These are phyloP conservation scores for Sciurus niger DNA, from an alignment of 2,113 vertebrate genomes.

Conservation along the genomic window DNA sequence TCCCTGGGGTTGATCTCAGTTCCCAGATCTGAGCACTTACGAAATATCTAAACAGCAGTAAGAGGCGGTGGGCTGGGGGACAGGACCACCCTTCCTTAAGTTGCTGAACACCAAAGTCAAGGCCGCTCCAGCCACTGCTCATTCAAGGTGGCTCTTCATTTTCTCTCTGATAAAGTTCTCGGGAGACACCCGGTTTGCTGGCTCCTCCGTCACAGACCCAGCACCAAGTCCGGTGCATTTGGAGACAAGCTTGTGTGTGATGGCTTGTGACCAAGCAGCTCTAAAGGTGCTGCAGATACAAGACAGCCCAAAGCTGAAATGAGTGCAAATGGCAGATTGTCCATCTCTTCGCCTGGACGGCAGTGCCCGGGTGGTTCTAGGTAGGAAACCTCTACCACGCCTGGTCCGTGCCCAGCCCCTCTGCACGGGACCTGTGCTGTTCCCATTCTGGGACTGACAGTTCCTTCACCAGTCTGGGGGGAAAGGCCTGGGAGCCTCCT, in stretches of 20 bases:
- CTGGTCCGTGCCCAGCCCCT: not conserved
- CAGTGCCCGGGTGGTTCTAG: not conserved
- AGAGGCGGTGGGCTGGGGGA: rapidly evolving
- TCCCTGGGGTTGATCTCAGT: not conserved
- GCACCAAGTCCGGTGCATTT: rapidly evolving
- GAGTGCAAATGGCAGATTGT: not conserved
- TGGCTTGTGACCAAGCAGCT: not conserved
- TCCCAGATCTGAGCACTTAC: not conserved
- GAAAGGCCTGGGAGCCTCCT: no score
- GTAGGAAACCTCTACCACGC: not conserved
- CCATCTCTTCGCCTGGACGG: not conserved
- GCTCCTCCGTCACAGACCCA: not conserved
- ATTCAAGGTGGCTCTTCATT: not conserved
- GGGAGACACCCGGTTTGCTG: not conserved
- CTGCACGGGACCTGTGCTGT: rapidly evolving
- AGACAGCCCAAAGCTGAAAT: no score
- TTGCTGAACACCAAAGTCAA: not conserved
- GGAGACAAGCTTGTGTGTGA: rapidly evolving
- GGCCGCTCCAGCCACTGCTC: not conserved
- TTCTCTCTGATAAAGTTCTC: not conserved
- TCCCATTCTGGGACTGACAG: rapidly evolving
- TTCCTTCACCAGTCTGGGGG: rapidly evolving
- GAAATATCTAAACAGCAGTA: not conserved
- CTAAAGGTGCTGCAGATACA: rapidly evolving
- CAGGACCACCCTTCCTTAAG: not conserved